A percentile compares a stretch with the other conserved stretches of the same genome.
These are phyloP conservation scores for Agriotes lineatus DNA, from an alignment of 2,888 invertebrate genomes.

Conservation along the genomic window DNA sequence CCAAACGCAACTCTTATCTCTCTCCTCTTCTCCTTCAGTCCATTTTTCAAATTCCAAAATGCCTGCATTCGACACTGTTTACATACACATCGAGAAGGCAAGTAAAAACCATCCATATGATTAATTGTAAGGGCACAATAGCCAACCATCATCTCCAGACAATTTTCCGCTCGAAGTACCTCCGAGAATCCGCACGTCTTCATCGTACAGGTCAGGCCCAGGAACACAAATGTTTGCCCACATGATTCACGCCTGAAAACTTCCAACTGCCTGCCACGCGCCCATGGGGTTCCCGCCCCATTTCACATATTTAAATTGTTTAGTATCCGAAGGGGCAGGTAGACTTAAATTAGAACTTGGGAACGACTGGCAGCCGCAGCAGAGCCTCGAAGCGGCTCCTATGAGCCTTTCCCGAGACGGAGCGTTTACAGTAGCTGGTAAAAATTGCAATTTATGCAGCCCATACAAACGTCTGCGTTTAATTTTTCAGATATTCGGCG, in stretches of 20 bases:
- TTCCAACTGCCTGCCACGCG: conserved; percentile 18
- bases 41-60: too few species aligned
- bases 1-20: too few species aligned
- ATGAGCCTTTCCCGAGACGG: too few species aligned
- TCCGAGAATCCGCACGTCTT: conserved; percentile 14
- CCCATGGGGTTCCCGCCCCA: conserved; percentile 18
- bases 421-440: too few species aligned
- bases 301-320: conserved; percentile 29
- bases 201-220: not conserved
- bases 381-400: too few species aligned
- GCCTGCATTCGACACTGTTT: not conserved
- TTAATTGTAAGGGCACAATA: not conserved
- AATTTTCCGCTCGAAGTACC: conserved; percentile 22
- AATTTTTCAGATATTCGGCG: too few species aligned
- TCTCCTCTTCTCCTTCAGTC: too few species aligned
- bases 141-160: conserved; percentile 21
- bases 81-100: not conserved
- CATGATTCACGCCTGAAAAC: conserved; percentile 21
- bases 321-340: not conserved
- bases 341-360: not conserved
- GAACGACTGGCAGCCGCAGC: not conserved
- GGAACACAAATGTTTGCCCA: not conserved
- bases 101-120: conserved; percentile 1
- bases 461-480: too few species aligned
- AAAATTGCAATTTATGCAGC: too few species aligned